These are phyloP conservation scores for Buphagus erythrorhynchus DNA, from an alignment of 2,797 vertebrate genomes.

Conservation along the genomic window DNA sequence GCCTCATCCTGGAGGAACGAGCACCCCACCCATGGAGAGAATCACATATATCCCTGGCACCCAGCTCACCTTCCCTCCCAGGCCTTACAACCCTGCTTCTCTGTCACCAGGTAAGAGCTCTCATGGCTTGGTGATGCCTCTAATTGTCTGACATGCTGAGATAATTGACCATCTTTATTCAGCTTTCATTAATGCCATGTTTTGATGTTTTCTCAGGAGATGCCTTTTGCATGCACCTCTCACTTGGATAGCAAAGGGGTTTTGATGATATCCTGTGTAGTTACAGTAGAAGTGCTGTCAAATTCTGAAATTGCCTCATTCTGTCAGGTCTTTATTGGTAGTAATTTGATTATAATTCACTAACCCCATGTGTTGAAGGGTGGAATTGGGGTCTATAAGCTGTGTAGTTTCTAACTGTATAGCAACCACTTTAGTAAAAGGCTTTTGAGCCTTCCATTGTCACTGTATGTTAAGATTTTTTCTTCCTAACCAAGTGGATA, in stretches of 20 bases:
- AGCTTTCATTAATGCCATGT: background rate
- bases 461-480: background rate
- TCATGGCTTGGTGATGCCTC: background rate
- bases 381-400: background rate
- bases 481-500: background rate
- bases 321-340: background rate
- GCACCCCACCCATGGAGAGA: constrained; percentile 95
- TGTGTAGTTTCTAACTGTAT: background rate
- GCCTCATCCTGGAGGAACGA: constrained; percentile 96
- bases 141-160: background rate
- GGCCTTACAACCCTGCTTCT: constrained; percentile 94
- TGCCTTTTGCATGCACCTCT: background rate
- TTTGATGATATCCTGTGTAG: background rate
- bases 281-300: background rate
- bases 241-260: background rate
- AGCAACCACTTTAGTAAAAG: background rate
- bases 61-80: constrained; percentile 93
- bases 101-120: constrained; percentile 92
- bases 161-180: background rate
- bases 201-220: background rate
- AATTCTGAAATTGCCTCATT: background rate
- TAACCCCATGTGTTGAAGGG: background rate
- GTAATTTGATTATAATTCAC: background rate
- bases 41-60: constrained; percentile 95
- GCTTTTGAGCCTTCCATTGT: background rate